These are phyloP conservation scores for Ranitomeya variabilis DNA, from an alignment of 2,113 vertebrate species.

Conservation along the genomic window DNA sequence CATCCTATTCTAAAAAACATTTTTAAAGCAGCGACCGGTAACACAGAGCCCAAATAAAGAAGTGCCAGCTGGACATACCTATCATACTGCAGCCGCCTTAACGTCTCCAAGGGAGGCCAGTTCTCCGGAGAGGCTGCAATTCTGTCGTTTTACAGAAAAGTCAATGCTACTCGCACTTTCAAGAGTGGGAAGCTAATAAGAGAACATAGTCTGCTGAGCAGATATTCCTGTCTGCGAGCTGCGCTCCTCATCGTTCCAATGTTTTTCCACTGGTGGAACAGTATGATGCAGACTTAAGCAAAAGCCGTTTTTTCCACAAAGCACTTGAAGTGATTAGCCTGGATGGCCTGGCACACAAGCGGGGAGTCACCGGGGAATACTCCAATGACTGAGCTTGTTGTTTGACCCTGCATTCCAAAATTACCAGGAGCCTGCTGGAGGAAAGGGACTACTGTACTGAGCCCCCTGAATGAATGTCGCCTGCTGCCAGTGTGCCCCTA, in stretches of 20 bases:
- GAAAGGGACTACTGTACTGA: slow-evolving; percentile 61
- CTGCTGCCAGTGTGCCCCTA: slow-evolving; percentile 58
- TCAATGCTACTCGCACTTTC: slow-evolving; percentile 76
- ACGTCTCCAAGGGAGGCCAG: background rate
- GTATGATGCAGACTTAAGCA: slow-evolving; percentile 76
- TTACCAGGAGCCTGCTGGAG: slow-evolving; percentile 71
- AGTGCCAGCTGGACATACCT: slow-evolving; percentile 10
- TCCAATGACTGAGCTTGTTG: slow-evolving; percentile 79
- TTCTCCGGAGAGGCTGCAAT: slow-evolving; percentile 58
- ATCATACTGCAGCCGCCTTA: background rate
- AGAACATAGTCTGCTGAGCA: slow-evolving; percentile 67
- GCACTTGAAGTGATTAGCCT: slow-evolving; percentile 72
- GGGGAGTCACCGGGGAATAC: slow-evolving; percentile 73
- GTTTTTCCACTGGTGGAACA: slow-evolving; percentile 82
- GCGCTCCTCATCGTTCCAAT: slow-evolving; percentile 75
- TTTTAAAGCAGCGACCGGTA: background rate
- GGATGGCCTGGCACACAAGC: slow-evolving; percentile 72
- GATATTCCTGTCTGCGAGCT: slow-evolving; percentile 78
- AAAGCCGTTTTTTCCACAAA: slow-evolving; percentile 79
- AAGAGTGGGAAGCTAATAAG: slow-evolving; percentile 78
- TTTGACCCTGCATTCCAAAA: slow-evolving; percentile 83
- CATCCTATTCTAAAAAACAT: background rate
- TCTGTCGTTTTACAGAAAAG: slow-evolving; percentile 66
- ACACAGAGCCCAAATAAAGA: background rate
- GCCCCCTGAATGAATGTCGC: slow-evolving; percentile 62